These are phyloP conservation scores for Etia nguti DNA, from an alignment of 2,113 vertebrate species.

Conservation along the genomic window DNA sequence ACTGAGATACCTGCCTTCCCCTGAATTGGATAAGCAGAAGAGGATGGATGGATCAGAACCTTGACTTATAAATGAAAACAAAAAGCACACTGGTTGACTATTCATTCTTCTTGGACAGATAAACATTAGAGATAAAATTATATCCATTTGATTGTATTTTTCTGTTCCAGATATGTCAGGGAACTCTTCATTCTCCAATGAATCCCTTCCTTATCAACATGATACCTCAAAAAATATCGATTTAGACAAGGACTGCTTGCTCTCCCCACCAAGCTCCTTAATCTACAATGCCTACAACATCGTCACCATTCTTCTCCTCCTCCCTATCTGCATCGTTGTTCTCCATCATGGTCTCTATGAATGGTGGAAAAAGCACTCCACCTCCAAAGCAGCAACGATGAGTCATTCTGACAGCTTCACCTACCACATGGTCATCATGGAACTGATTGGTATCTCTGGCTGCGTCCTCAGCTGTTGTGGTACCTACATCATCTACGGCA, in stretches of 20 bases:
- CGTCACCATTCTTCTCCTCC: background rate
- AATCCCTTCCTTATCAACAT: background rate
- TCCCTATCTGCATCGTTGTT: background rate
- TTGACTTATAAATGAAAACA: background rate
- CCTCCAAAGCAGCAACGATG: background rate
- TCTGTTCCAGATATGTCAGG: background rate
- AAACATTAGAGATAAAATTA: background rate
- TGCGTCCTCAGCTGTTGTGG: background rate
- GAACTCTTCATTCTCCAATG: background rate
- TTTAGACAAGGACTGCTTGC: background rate
- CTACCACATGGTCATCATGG: background rate
- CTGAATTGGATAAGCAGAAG: too few relatives aligned
- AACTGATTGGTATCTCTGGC: background rate
- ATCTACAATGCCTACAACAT: background rate
- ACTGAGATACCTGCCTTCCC: too few relatives aligned
- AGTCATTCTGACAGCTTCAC: background rate
- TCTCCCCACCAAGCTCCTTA: background rate
- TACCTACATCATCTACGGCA: background rate
- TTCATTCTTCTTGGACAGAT: background rate
- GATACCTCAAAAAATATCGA: too few relatives aligned
- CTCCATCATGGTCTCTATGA: background rate
- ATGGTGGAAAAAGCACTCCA: background rate
- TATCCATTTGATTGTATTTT: background rate
- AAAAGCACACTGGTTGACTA: too few relatives aligned
- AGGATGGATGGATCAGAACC: too few relatives aligned